These are phyloP conservation scores for Ooceraea biroi DNA, from an alignment of 1,140 invertebrate species.

Conservation along the genomic window DNA sequence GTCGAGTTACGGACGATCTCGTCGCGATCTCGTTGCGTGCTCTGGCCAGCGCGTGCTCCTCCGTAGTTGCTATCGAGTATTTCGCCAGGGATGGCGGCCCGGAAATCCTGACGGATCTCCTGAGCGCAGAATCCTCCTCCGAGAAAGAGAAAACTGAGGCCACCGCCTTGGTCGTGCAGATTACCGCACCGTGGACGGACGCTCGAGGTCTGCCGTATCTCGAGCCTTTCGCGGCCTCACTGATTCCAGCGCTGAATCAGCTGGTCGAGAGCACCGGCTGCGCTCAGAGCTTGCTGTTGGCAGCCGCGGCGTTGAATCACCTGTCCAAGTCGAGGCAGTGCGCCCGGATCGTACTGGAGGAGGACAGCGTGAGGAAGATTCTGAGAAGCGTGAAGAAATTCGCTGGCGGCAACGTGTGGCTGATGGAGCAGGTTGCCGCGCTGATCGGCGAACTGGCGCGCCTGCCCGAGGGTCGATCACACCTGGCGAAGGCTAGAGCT, in stretches of 20 bases:
- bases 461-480: conserved; percentile 87
- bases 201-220: conserved; percentile 79
- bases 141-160: conserved; percentile 89
- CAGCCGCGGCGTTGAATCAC: conserved; percentile 90
- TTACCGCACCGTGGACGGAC: conserved; percentile 91
- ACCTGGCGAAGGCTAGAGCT: conserved; percentile 88
- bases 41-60: conserved; percentile 89
- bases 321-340: conserved; percentile 82
- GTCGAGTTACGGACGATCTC: conserved; percentile 82
- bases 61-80: conserved; percentile 88
- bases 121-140: conserved; percentile 80
- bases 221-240: conserved; percentile 71
- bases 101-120: conserved; percentile 88
- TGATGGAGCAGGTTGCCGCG: conserved; percentile 93
- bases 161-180: conserved; percentile 90
- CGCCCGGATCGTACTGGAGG: conserved; percentile 87
- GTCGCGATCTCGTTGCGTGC: conserved; percentile 87
- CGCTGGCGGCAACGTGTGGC: conserved; percentile 80
- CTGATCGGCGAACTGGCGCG: conserved; percentile 93
- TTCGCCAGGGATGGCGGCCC: conserved; percentile 89
- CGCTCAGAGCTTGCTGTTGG: conserved; percentile 89
- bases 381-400: conserved; percentile 86
- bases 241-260: conserved; percentile 81
- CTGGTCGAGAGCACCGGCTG: conserved; percentile 87
- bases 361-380: conserved; percentile 86